Evolutionary conservation across 2,888 invertebrate species (phyloP), one percentile per base, ranked within the genome.

Genomic region (Graphium colonna): DNA sequence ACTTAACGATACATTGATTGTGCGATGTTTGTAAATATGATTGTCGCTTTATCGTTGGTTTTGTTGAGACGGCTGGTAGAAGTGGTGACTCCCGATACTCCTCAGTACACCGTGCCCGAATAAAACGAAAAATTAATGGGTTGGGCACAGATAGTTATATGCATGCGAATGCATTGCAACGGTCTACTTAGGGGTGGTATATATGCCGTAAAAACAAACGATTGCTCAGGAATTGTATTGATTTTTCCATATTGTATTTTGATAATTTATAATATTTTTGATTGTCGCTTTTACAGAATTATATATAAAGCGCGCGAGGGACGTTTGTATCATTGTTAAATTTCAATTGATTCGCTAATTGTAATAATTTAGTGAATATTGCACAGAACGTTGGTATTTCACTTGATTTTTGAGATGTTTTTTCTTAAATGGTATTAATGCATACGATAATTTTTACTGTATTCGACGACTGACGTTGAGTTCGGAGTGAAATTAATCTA

Each of bases 331-430:
- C 74, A 79, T 82, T 86, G 85, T 87, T 88, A 70, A 80, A 77
- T 75, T 77, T 76, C 68, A 1, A 75, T 76, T 75, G 47, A 75
- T 79, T 79, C 78, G 82, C 82, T 80, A 71, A 69, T 69, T 69
- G 62, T 69, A 71, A 65, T 73, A 78, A 76, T 83, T 83, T 85
- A 84, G 80, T 79, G 82, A 77, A 83, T 77, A 62, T 58, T 84
- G 89, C 89, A 88, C 89, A 84, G 87, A 89, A 88, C 74, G 89
- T 88, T 89, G 86, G 82, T 84, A 74, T 84, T 87, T 84, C 88
- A 88, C 88, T 82, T 86, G 71, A 85, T 85, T 87, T 87, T 86
- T 84, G 84, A 79, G 78, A 81, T 83, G 82, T 87, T 87, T 84
- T 21, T 87, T 79, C 79, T 77, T 81, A 73, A 77, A 82, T 73